Evolutionary conservation across 2,888 invertebrate genomes (phyloP).

Genomic region (Scaptomyza caliginosa): DNA sequence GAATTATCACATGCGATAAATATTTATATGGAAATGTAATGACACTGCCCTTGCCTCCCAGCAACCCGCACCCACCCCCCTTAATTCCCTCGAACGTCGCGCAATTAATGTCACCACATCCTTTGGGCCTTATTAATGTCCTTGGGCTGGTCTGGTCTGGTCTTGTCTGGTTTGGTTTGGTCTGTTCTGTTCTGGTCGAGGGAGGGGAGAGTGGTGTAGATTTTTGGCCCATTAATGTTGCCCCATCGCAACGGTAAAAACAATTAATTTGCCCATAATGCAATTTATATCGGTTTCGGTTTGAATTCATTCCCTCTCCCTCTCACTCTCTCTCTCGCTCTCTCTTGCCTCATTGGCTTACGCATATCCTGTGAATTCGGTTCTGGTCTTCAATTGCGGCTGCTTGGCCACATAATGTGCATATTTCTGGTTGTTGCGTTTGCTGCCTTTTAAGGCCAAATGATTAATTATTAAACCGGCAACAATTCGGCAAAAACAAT

Average conservation of each 20-base stretch:
- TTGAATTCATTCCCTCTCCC: background rate
- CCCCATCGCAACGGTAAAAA: conserved; percentile 65
- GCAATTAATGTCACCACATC: conserved; percentile 80
- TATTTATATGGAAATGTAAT: conserved; percentile 80
- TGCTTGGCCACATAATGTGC: conserved; percentile 56
- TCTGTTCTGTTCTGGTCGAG: background rate
- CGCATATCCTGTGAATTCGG: conserved; percentile 23
- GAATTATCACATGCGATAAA: conserved; percentile 79
- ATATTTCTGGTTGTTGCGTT: conserved; percentile 46
- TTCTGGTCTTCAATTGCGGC: background rate
- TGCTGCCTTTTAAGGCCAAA: conserved; percentile 58
- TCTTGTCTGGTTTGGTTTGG: conserved; percentile 39
- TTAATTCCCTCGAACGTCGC: conserved; percentile 46
- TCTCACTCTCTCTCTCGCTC: no score
- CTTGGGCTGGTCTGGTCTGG: conserved; percentile 45
- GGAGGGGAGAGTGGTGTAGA: conserved; percentile 1
- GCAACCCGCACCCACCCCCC: background rate
- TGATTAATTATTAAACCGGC: conserved; percentile 75
- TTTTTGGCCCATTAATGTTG: conserved; percentile 68
- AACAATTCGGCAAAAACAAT: conserved; percentile 30
- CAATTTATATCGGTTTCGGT: conserved; percentile 77
- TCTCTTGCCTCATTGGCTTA: conserved; percentile 12
- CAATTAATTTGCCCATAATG: conserved; percentile 79
- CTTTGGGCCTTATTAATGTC: conserved; percentile 80
- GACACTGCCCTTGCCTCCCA: conserved; percentile 41